These are phyloP conservation scores for Pygocentrus nattereri DNA, from an alignment of 2,797 vertebrate species.

Conservation along the genomic window DNA sequence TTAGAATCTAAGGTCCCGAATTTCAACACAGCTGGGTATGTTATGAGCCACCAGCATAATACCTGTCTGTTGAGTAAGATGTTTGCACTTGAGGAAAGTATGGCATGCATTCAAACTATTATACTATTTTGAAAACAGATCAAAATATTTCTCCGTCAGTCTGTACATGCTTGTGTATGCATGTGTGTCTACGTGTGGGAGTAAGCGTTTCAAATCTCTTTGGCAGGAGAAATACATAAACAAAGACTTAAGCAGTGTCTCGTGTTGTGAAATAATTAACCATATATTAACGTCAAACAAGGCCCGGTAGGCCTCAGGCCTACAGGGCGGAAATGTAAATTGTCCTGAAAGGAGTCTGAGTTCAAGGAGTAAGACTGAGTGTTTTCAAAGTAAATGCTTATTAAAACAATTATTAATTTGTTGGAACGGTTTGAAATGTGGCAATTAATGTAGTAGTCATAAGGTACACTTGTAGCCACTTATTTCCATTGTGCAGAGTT, in stretches of 20 bases:
- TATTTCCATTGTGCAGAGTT: no score
- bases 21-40: background rate
- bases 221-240: slow-evolving; percentile 36
- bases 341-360: background rate
- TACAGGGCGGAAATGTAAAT: background rate
- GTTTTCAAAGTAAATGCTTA: no score
- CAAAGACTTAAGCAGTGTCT: slow-evolving; percentile 28
- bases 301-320: background rate
- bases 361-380: no score
- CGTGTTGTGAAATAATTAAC: slow-evolving; percentile 28
- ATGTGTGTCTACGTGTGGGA: slow-evolving; percentile 5
- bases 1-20: background rate
- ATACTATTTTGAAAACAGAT: slow-evolving; percentile 25
- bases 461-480: no score
- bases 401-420: no score
- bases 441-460: no score
- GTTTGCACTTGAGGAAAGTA: slow-evolving; percentile 25
- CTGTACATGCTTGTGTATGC: background rate
- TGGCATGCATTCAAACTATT: slow-evolving; percentile 38
- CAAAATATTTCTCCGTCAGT: slow-evolving; percentile 27
- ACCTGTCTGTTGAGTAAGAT: slow-evolving; percentile 33
- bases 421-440: no score
- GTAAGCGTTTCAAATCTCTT: background rate
- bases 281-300: background rate
- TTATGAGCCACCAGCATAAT: background rate